These are phyloP conservation scores for Valencia hispanica DNA, from an alignment of 2,797 vertebrate genomes.

Conservation along the genomic window DNA sequence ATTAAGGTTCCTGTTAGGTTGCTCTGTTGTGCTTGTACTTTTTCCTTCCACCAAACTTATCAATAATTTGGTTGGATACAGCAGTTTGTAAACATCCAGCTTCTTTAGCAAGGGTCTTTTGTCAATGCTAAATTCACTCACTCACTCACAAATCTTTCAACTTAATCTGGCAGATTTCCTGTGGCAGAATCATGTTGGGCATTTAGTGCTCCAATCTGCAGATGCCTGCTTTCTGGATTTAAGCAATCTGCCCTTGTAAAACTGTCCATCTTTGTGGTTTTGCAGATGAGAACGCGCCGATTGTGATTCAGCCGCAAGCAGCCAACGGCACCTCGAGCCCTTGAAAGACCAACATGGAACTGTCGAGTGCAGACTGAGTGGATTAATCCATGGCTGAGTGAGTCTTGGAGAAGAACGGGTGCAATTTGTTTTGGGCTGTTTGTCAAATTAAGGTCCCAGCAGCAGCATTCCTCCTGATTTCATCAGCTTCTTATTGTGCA, in stretches of 20 bases:
- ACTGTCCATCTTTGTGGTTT: background rate
- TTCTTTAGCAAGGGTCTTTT: no score
- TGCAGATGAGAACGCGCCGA: conserved; percentile 65
- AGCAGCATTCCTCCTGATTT: background rate
- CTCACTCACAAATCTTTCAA: background rate
- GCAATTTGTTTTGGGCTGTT: background rate
- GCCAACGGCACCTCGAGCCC: conserved; percentile 26
- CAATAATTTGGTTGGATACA: no score
- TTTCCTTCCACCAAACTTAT: no score
- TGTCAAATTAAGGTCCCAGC: background rate
- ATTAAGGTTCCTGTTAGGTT: no score
- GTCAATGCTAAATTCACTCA: no score
- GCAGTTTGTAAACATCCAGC: no score
- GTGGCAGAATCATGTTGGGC: background rate
- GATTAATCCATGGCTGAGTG: background rate
- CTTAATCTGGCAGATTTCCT: background rate
- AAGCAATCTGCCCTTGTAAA: background rate
- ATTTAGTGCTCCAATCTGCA: background rate
- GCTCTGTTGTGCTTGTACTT: no score
- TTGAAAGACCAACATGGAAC: background rate
- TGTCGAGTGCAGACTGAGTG: background rate
- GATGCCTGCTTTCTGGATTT: no score
- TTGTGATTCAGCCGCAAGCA: conserved; percentile 69
- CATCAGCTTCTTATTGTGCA: background rate
- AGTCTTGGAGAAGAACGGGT: background rate